Conservation (phyloP, 2,797 vertebrate species). For the Esox masquinongy region DNA sequence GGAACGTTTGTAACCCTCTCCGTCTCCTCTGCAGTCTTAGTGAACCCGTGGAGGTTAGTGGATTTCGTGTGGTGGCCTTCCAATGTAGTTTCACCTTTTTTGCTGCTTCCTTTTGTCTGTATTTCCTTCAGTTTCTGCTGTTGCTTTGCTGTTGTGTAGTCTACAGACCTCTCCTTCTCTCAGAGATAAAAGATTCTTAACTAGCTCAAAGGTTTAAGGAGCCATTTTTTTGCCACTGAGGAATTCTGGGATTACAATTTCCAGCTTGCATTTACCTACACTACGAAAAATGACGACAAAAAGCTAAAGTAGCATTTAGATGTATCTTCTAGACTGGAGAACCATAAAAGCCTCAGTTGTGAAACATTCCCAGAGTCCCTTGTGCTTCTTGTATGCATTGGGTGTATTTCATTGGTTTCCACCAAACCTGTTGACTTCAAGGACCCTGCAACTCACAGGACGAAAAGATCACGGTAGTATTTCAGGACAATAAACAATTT, state of each 20-base stretch:
- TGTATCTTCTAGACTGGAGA: constrained; percentile 77
- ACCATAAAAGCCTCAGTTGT: constrained; percentile 85
- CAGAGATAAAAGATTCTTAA: constrained; percentile 99
- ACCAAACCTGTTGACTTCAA: constrained; percentile 78
- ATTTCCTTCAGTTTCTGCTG: constrained; percentile 79
- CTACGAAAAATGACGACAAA: constrained; percentile 53
- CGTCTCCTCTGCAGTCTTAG: constrained; percentile 88
- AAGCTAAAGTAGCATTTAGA: constrained; percentile 86
- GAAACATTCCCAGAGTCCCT: constrained; percentile 96
- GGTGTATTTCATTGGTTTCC: constrained; percentile 99
- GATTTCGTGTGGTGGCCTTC: constrained; percentile 99
- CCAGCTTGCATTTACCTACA: constrained; percentile 69
- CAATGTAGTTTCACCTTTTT: constrained; percentile 91
- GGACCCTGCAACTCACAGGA: constrained; percentile 72
- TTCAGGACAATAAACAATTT: constrained; percentile 79
- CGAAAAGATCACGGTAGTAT: constrained; percentile 63
- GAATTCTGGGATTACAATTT: constrained; percentile 93
- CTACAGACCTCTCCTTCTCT: constrained; percentile 86
- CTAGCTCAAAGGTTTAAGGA: constrained; percentile 98
- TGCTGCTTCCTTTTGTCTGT: constrained; percentile 97
- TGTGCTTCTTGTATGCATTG: constrained; percentile 93
- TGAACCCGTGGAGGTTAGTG: constrained; percentile 99
- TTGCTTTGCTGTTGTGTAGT: constrained; percentile 99
- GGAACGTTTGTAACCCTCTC: constrained; percentile 21
- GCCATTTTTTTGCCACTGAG: constrained; percentile 90